Base-by-base conservation (phyloP, 2,888 invertebrate species). In the Athalia cordata region DNA sequence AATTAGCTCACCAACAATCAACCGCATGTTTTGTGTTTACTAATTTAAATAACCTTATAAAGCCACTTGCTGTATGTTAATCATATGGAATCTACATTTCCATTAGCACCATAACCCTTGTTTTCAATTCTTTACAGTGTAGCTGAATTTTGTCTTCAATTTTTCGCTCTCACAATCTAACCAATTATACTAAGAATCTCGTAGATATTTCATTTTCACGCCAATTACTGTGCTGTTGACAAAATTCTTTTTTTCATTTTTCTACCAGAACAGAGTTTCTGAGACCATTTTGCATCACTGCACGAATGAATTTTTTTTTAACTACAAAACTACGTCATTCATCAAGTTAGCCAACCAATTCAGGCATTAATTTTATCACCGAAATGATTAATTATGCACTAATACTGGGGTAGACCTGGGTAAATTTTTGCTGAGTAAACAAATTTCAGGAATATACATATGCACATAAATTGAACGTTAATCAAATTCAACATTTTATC, bases 401-500 rank as follows among this genome's bases (percentile, higher is more conserved):
- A 29, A 29, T 29, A 29, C 29, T 29, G 29, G 29, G 29, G 29
- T 29, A 29, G 29, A 29, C 29, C 29, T 29, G 29, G 29, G 29
- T 29, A 29, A 29, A 62, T 62, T 5, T 15, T 13, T 15, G 9
- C 13, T 1, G 61, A 61, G 61, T 13, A 9, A 62, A 29, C 29
- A 62, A 43, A 62, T 29, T 62, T 62, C 29, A 29, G 29, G 29
- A 29, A 29, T 29, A 29, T 29, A 29, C 29, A 29, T 29, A 52
- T 11, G 7, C 11, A 11, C 52, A 13, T 47, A 11, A 74, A 72
- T 49, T 50, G 13, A 9, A 49, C 45, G 49, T 43, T 11, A 43
- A 45, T 45, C 52, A 50, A 70, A 70, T 29, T 29, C 29, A 29
- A 11, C 15, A 11, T 72, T 45, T 72, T n/a, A n/a, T 70, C 57